Base-by-base conservation (phyloP, 2,888 invertebrate species). In the Phalangium opilio region DNA sequence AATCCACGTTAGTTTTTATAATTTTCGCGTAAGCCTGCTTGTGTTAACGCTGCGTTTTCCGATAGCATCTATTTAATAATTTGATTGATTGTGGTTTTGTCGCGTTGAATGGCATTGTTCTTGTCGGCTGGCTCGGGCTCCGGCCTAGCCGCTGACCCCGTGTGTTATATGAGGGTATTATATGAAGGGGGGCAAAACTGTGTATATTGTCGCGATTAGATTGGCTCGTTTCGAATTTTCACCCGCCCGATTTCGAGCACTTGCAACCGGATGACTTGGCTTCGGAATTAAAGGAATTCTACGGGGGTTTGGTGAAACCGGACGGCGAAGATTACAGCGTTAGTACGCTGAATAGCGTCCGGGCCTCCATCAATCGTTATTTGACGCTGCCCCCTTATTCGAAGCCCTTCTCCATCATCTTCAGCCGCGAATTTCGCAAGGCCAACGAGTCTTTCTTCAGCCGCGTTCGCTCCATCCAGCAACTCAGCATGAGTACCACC, bases 251-350 rank as follows among this genome's bases (percentile, higher is more conserved):
- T 34, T 52, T 52, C 33, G 52, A 52, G 40, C 41, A 42, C 19
- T 35, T 52, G n/a, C 46, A 45, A 36, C 41, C 47, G 10, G 18
- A 34, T 7, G 33, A 19, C n/a, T 41, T 52, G 19, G 52, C 49
- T 10, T 41, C 38, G 14, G 48, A 50, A n/a, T 34, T 52, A 14
- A 47, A 52, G 36, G 52, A 52, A 21, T 52, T 52, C 15, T 52
- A 52, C 10, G 49, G 47, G 15, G 47, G 50, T 40, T 45, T 52
- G n/a, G 50, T 47, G 3, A 52, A 52, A 34, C 52, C 52, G 27
- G 52, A 52, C 45, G 52, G 52, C 8, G 52, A 52, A 27, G 52
- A 52, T 17, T 52, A 52, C 34, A 52, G 52, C 42, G 52, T 52
- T 36, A 50, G 49, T 43, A 52, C 52, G 34, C 47, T 52, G 49